Evolutionary conservation across 2,113 vertebrate genomes (phyloP).

Genomic region (Himantopus leucocephalus): DNA sequence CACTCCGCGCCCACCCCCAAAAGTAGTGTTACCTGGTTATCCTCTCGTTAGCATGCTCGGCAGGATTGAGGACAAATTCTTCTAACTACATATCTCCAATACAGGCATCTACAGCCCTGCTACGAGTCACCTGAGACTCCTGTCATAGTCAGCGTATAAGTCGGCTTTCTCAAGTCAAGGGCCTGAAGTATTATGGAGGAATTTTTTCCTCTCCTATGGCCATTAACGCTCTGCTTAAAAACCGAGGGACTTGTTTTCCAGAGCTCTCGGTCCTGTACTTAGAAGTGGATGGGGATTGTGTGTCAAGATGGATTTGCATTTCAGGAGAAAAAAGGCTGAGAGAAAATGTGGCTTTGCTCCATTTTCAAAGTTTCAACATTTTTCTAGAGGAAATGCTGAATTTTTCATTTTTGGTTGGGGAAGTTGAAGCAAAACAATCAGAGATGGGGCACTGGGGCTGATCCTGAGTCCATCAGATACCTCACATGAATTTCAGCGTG

Average conservation of each 20-base stretch:
- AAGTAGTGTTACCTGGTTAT: background rate
- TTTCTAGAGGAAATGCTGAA: background rate
- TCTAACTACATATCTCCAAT: background rate
- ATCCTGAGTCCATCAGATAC: background rate
- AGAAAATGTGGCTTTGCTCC: background rate
- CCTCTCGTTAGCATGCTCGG: background rate
- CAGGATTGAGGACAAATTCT: background rate
- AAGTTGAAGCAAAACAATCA: background rate
- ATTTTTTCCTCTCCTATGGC: background rate
- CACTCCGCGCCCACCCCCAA: fast-evolving
- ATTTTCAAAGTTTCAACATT: background rate
- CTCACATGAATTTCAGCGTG: background rate
- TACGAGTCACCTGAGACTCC: background rate
- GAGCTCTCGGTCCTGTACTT: background rate
- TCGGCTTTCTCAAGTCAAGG: background rate
- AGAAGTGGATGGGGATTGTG: background rate
- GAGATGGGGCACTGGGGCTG: background rate
- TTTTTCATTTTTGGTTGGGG: background rate
- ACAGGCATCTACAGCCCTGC: background rate
- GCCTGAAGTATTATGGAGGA: background rate
- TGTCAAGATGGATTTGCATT: background rate
- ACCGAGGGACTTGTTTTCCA: background rate
- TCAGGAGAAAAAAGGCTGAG: background rate
- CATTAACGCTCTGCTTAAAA: background rate
- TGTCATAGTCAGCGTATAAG: background rate